phyloP scores from a whole-genome alignment of 2,888 invertebrate genomes.

The Phaedon cochleariae region DNA sequence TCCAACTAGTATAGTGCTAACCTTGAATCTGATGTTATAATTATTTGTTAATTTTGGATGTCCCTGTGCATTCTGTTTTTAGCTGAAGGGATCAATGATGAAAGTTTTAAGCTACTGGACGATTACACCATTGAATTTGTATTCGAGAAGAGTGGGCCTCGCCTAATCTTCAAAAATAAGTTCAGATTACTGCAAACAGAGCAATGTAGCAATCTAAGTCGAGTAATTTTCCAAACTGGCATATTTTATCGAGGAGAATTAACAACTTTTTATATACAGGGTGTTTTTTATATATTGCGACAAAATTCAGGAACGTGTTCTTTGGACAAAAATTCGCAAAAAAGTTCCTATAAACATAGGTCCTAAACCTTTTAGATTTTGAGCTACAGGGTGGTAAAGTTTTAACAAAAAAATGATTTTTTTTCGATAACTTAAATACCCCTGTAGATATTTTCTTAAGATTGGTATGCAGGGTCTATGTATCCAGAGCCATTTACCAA shows the following conservation, averaged over 20 bases:
- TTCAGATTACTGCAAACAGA: background rate
- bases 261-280: too few relatives aligned
- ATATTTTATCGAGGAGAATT: background rate
- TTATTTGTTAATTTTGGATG: background rate
- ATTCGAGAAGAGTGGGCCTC: slow-evolving; percentile 7
- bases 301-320: too few relatives aligned
- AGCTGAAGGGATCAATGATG: background rate
- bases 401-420: too few relatives aligned
- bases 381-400: too few relatives aligned
- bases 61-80: slow-evolving; percentile 3
- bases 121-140: background rate
- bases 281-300: too few relatives aligned
- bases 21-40: background rate
- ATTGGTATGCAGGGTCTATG: too few relatives aligned
- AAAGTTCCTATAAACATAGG: too few relatives aligned
- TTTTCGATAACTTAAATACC: too few relatives aligned
- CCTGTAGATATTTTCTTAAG: too few relatives aligned
- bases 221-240: slow-evolving; percentile 4
- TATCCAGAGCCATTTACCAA: too few relatives aligned
- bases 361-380: too few relatives aligned
- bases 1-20: background rate
- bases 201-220: slow-evolving; percentile 10
- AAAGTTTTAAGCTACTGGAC: background rate
- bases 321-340: too few relatives aligned
- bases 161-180: slow-evolving; percentile 3